Base-by-base conservation (phyloP, 2,113 vertebrate genomes). In the Oreotrochilus melanogaster region DNA sequence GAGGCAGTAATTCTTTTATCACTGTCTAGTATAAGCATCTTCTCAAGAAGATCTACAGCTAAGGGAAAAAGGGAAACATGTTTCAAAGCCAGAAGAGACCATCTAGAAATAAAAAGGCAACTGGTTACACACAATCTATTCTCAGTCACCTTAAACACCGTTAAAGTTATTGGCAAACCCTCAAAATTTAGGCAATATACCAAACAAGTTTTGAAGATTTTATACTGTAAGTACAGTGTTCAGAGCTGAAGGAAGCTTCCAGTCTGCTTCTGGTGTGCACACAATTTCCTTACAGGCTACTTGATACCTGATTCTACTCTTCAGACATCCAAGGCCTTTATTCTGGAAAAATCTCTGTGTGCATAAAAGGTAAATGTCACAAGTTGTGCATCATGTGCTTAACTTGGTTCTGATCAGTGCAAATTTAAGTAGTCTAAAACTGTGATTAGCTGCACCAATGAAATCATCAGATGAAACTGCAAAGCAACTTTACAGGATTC, bases 21-120 rank as follows among this genome's bases (percentile, higher is more conserved):
- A 0, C 99, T 99, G 98, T 99, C 99, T 90, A 99, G 97, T 60
- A 99, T 99, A 86, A 99, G 98, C 99, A 99, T 99, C 53, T 98
- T 98, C 96, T 99, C 99, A 84, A 99, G 96, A n/a, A 99, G 98
- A 88, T 99, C 99, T 71, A 99, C 98, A 42, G 99, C 99, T 99
- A 79, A 66, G 58, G 85, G 75, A 39, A 65, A 84, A 92, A 70
- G 42, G 81, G 21, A 87, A 93, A 82, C 0, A 0, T 0, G 7
- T 24, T 56, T 88, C 58, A 78, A 78, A 69, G 54, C n/a, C 65
- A 50, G 69, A 82, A 74, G 25, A 83, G 19, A 72, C 9, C 23
- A 42, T 4, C 9, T 65, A 67, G 16, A 86, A 84, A 54, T 31
- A 54, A 78, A 80, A 83, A 79, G 45, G 33, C 37, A 82, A 57